A percentile compares a stretch with the other conserved stretches of the same genome.
phyloP scores from a whole-genome alignment of 2,113 vertebrate species.

The Saccopteryx bilineata region DNA sequence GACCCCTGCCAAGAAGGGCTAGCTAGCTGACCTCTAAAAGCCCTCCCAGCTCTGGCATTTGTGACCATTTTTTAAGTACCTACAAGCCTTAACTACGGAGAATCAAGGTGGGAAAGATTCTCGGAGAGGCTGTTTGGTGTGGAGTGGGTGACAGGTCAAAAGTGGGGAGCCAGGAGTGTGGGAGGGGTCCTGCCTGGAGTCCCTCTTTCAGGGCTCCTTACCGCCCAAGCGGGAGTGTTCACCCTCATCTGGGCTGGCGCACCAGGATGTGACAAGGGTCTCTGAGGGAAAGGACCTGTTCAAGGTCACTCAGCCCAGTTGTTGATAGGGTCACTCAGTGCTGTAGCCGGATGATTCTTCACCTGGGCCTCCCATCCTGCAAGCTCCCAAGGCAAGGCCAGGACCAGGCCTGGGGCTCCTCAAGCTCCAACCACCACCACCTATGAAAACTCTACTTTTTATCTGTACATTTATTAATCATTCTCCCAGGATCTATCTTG shows the following conservation, averaged over 20 bases:
- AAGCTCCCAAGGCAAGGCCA: not conserved
- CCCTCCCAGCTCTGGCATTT: not conserved
- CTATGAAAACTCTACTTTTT: not conserved
- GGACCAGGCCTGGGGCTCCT: not conserved
- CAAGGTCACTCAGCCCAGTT: not conserved
- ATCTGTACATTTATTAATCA: not conserved
- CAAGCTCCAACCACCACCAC: too few species aligned
- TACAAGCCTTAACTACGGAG: not conserved
- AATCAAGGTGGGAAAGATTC: not conserved
- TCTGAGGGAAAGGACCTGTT: not conserved
- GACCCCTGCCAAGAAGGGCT: too few species aligned
- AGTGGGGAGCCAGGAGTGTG: not conserved
- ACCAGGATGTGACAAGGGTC: not conserved
- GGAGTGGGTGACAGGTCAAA: not conserved
- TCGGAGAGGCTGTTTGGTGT: not conserved
- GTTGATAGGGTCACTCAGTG: not conserved
- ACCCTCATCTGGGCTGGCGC: not conserved
- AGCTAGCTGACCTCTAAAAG: not conserved
- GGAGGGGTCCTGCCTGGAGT: not conserved
- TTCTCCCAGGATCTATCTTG: not conserved
- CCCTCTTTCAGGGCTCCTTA: not conserved
- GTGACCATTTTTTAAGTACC: not conserved
- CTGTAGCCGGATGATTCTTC: not conserved
- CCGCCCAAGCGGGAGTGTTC: not conserved
- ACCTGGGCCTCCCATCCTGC: not conserved